A percentile compares a stretch with the other conserved stretches of the same genome.
phyloP scores from a whole-genome alignment of 2,797 vertebrate genomes.

The Acrocephalus scirpaceus region DNA sequence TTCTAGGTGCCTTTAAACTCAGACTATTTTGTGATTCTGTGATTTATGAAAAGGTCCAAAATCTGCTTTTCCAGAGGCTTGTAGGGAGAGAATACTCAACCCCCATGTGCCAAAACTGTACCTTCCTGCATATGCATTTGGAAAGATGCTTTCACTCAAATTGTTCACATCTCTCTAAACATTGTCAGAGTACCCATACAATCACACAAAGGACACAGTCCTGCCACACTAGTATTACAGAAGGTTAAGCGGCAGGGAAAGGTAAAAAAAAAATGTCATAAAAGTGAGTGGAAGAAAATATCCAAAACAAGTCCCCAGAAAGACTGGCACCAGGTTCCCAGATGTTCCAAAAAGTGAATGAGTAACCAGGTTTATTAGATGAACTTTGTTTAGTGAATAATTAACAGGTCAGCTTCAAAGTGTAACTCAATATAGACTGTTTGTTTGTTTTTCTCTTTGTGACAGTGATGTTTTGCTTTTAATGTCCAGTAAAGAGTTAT shows the following conservation, averaged over 20 bases:
- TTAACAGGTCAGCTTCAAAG: conserved; percentile 40
- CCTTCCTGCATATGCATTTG: neutral
- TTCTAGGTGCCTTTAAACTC: neutral
- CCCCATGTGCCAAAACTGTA: neutral
- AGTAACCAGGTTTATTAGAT: neutral
- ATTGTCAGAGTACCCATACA: neutral
- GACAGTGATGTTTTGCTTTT: neutral
- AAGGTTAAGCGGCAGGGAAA: neutral
- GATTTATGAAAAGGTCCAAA: neutral
- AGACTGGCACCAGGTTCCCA: neutral
- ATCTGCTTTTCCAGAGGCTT: neutral
- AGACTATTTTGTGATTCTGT: neutral
- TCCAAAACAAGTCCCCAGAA: neutral
- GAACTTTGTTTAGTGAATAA: conserved; percentile 31
- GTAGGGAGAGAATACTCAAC: neutral
- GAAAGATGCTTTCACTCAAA: neutral
- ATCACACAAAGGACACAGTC: neutral
- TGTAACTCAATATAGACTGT: neutral
- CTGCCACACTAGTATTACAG: neutral
- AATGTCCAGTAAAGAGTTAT: neutral
- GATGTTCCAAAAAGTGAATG: conserved; percentile 13
- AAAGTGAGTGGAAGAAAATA: neutral
- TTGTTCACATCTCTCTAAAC: neutral
- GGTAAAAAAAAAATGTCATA: neutral
- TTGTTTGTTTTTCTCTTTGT: neutral